Conservation (phyloP, 2,888 invertebrate genomes). For the Agrochola circellaris region DNA sequence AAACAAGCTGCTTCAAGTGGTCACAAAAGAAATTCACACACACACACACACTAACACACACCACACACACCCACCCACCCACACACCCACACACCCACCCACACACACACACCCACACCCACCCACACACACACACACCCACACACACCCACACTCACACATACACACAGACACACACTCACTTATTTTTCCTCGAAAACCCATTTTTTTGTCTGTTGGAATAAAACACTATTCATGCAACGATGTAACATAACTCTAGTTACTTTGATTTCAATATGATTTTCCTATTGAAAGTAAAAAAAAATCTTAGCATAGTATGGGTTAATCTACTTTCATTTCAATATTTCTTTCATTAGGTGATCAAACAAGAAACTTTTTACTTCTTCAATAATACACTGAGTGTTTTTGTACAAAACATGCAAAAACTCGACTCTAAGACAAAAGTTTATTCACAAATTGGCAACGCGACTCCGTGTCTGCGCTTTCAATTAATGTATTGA, state of each 20-base stretch:
- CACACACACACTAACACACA: too few species aligned
- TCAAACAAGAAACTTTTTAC: slow-evolving; percentile 24
- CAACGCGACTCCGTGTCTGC: slow-evolving; percentile 22
- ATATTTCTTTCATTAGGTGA: not conserved
- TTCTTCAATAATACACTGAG: slow-evolving; percentile 14
- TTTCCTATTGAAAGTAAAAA: not conserved
- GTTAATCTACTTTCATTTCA: not conserved
- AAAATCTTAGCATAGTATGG: not conserved
- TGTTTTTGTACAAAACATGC: slow-evolving; percentile 37
- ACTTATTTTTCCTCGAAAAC: too few species aligned
- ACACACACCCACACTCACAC: too few species aligned
- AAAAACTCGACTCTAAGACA: slow-evolving; percentile 10
- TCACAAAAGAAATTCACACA: not conserved
- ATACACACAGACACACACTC: too few species aligned
- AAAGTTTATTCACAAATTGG: slow-evolving; percentile 53
- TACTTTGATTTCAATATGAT: too few species aligned
- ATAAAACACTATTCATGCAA: not conserved
- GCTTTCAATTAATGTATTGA: slow-evolving; percentile 38
- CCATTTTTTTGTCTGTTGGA: not conserved
- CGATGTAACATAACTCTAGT: too few species aligned
- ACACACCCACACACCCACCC: too few species aligned
- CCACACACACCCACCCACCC: too few species aligned
- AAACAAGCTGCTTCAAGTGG: not conserved
- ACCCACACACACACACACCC: too few species aligned
- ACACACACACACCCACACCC: too few species aligned